These are phyloP conservation scores for Tragelaphus strepsiceros DNA, from an alignment of 2,113 vertebrate genomes.

Conservation along the genomic window DNA sequence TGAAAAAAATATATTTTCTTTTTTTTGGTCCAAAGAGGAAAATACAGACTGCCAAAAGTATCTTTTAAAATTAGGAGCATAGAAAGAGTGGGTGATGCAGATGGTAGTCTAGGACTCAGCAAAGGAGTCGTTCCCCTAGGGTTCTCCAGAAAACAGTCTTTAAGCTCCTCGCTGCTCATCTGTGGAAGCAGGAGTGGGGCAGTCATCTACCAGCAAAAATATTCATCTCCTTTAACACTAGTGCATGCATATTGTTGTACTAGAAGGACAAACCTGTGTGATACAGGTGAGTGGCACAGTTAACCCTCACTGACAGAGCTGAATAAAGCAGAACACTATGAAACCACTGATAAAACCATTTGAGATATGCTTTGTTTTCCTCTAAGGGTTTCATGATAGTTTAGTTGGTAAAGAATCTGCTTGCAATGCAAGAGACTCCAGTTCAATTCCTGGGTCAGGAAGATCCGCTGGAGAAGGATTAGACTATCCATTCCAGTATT, in stretches of 20 bases:
- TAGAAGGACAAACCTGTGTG: not conserved
- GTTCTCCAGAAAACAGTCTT: conserved; percentile 14
- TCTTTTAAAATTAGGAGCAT: not conserved
- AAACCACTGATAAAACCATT: not conserved
- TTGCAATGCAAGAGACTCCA: fast-evolving
- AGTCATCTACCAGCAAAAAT: not conserved
- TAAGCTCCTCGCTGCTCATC: not conserved
- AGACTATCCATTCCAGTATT: not conserved
- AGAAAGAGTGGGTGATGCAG: not conserved
- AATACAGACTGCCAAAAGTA: conserved; percentile 51
- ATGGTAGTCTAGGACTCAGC: not conserved
- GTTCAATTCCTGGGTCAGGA: not conserved
- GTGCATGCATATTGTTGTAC: not conserved
- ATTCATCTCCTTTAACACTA: not conserved
- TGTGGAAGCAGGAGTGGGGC: conserved; percentile 11
- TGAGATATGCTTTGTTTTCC: not conserved
- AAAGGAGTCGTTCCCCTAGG: not conserved
- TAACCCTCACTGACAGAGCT: not conserved
- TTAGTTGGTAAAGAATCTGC: not conserved
- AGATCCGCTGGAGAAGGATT: not conserved
- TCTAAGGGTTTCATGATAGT: not conserved
- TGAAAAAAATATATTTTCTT: conserved; percentile 10
- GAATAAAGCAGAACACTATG: not conserved
- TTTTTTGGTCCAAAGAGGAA: conserved; percentile 18
- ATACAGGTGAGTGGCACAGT: not conserved